Conservation (phyloP, 1,140 invertebrate genomes). For the Galendromus occidentalis region DNA sequence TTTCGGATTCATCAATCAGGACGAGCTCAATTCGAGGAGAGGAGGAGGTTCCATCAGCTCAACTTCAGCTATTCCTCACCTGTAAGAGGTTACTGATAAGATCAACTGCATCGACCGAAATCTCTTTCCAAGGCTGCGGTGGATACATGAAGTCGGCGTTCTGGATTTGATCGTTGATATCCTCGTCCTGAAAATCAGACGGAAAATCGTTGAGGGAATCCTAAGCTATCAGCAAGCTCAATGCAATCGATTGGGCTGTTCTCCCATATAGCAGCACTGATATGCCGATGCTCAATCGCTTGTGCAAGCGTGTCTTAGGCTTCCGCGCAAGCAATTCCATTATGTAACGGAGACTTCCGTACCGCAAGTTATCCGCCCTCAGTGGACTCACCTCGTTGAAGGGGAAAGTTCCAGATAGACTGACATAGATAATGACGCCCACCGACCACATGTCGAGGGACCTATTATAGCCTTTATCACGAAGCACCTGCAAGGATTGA, state of each 20-base stretch:
- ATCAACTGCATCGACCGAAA: slow-evolving; percentile 90
- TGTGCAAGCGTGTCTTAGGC: too few species aligned
- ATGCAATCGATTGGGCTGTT: too few species aligned
- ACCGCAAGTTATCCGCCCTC: too few species aligned
- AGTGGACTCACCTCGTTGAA: slow-evolving; percentile 54
- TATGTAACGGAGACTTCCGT: too few species aligned
- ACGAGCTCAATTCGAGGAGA: not conserved
- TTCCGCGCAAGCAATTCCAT: too few species aligned
- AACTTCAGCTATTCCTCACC: slow-evolving; percentile 30
- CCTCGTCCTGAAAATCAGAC: slow-evolving; percentile 48
- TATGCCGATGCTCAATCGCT: too few species aligned
- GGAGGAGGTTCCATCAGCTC: not conserved
- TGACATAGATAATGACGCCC: slow-evolving; percentile 92
- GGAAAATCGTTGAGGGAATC: too few species aligned
- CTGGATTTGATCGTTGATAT: slow-evolving; percentile 97
- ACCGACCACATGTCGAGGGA: slow-evolving; percentile 99
- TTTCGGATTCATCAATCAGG: too few species aligned
- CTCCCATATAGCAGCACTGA: too few species aligned
- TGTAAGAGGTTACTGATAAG: slow-evolving; percentile 91
- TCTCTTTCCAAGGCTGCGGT: slow-evolving; percentile 90
- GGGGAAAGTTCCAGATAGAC: slow-evolving; percentile 88
- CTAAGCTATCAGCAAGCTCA: too few species aligned
- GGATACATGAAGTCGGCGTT: slow-evolving; percentile 99
- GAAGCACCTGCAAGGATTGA: slow-evolving; percentile 39
- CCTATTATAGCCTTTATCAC: slow-evolving; percentile 95